Evolutionary conservation across 2,797 vertebrate species (phyloP).

Genomic region (Anguilla anguilla): DNA sequence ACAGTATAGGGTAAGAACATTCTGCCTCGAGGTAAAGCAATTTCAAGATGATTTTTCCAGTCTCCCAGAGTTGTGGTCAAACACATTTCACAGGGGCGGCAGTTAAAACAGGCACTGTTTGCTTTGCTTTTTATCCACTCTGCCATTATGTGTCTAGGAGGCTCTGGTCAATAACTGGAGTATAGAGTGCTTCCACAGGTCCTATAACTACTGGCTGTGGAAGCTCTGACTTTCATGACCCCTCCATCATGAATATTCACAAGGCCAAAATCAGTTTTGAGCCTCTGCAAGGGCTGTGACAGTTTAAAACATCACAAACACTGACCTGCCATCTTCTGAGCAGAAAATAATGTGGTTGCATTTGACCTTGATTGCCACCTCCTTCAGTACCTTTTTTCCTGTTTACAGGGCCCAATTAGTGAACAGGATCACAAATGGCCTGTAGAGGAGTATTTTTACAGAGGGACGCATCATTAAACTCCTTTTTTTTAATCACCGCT

Average conservation of each 20-base stretch:
- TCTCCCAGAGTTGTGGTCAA: background rate
- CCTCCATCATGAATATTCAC: background rate
- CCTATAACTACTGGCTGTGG: conserved; percentile 28
- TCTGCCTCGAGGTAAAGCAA: background rate
- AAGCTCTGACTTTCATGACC: conserved; percentile 10
- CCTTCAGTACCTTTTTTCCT: background rate
- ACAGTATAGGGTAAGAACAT: background rate
- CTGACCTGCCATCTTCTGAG: background rate
- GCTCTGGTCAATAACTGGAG: background rate
- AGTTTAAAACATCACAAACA: background rate
- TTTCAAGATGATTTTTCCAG: background rate
- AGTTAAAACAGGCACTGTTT: background rate
- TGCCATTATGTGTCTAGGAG: background rate
- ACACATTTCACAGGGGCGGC: background rate
- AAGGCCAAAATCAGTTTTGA: conserved; percentile 42
- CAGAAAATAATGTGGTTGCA: conserved; percentile 11
- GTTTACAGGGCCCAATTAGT: background rate
- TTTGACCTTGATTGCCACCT: conserved; percentile 18
- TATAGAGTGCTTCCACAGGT: conserved; percentile 18
- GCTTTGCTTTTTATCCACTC: background rate
- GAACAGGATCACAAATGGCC: background rate
- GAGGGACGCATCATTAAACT: background rate
- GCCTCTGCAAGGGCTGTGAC: background rate
- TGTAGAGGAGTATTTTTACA: background rate
- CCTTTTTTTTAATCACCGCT: background rate